phyloP scores from a whole-genome alignment of 2,888 invertebrate genomes.

The Autographa pulchrina region DNA sequence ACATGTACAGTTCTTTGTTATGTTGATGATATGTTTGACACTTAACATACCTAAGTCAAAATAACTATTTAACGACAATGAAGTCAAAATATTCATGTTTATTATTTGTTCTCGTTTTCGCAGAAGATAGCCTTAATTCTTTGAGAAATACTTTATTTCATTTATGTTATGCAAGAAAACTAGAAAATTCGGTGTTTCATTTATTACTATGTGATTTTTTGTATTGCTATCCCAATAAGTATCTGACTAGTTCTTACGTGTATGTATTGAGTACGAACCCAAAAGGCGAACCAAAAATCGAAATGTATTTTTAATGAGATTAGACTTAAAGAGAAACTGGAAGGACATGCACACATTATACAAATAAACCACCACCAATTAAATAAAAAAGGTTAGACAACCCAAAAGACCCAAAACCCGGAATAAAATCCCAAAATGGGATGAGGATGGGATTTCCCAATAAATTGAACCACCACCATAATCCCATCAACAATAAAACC shows the following conservation, averaged over 20 bases:
- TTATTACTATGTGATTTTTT: too few relatives aligned
- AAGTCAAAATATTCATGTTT: too few relatives aligned
- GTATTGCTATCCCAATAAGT: too few relatives aligned
- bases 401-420: not conserved
- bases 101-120: too few relatives aligned
- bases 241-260: not conserved
- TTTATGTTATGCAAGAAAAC: too few relatives aligned
- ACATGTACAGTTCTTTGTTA: not conserved
- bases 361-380: not conserved
- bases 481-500: conserved; percentile 36
- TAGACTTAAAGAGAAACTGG: not conserved
- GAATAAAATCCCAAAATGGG: not conserved
- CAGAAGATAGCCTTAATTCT: too few relatives aligned
- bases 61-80: too few relatives aligned
- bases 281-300: not conserved
- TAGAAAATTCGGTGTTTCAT: too few relatives aligned
- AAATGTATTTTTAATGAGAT: not conserved
- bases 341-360: not conserved
- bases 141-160: too few relatives aligned
- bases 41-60: not conserved
- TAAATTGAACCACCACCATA: conserved; percentile 22
- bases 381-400: not conserved
- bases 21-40: not conserved
- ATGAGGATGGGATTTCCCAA: too few relatives aligned
- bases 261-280: not conserved